Evolutionary conservation across 2,797 vertebrate genomes (phyloP), one percentile per base, ranked within the genome.

Genomic region (Salarias fasciatus): DNA sequence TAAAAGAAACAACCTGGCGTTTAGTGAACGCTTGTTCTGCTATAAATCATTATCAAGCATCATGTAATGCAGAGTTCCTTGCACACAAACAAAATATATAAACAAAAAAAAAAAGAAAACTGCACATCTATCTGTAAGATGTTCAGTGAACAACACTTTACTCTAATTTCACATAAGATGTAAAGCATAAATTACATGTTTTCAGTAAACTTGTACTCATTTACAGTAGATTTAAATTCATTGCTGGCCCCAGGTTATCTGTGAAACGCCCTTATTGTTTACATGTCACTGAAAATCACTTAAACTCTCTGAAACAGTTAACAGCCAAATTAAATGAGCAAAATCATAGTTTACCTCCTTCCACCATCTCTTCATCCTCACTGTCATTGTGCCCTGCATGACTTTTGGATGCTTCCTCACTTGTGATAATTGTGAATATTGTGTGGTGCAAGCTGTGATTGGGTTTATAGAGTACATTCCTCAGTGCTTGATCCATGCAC

Each of bases 331-430:
- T 63, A 5, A 9, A 15, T 11, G 33, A 48, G 14, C 9, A 63
- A 53, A 68, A 37, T 37, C 54, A 69, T 61, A 11, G 63, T 42
- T 71, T 64, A 64, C 72, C 82, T 88, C 77, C 79, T 80, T 83
- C 82, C 83, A 68, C 85, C 89, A 89, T 90, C 88, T 90, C 85
- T 57, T 86, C 82, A 87, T 85, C 84, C 85, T 91, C 89, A 90
- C 81, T 72, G 70, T 90, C 73, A 77, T 87, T 72, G 66, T 86
- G 66, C 56, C 81, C 68, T 90, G 93, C 93, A 94, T 93, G 93
- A 85, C 37, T 79, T 72, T 69, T 86, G 77, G 86, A 88, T 90
- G 87, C 87, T 78, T 88, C 77, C 82, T 86, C 84, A 83, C 87
- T 84, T 89, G 88, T 92, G 84, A 87, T 89, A 83, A 57, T 71